Evolutionary conservation across 2,888 invertebrate genomes (phyloP).

Genomic region (Ditylenchus weischeri): DNA sequence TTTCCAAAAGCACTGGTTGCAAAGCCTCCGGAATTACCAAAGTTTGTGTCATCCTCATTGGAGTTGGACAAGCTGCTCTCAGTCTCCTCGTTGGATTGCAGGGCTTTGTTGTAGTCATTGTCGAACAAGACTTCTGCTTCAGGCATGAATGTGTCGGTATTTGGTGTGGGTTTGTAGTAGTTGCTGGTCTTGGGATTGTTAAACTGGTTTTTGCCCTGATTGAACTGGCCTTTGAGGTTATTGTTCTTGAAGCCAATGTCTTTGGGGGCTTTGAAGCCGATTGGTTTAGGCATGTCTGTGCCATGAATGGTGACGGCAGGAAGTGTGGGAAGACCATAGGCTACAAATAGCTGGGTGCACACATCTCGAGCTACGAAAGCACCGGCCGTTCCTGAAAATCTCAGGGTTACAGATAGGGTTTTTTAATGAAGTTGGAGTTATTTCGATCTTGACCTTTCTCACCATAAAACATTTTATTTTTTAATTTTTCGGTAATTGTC

Average conservation of each 20-base stretch:
- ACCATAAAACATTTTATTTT: too few species aligned
- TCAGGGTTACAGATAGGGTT: neutral
- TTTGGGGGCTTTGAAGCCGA: too few species aligned
- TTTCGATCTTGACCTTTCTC: too few species aligned
- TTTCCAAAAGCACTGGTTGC: neutral
- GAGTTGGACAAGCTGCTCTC: neutral
- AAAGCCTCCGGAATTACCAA: constrained; percentile 6
- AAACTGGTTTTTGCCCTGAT: neutral
- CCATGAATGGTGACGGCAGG: too few species aligned
- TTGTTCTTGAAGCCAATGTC: neutral
- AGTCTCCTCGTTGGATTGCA: neutral
- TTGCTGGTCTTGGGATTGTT: neutral
- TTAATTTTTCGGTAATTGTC: too few species aligned
- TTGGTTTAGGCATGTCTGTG: too few species aligned
- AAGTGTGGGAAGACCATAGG: neutral
- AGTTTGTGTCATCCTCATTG: constrained; percentile 1
- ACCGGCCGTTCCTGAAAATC: constrained; percentile 6
- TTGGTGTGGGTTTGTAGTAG: too few species aligned
- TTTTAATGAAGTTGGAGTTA: too few species aligned
- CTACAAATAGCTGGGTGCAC: constrained; percentile 12
- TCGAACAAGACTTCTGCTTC: neutral
- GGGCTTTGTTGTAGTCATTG: constrained; percentile 9
- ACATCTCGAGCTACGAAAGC: constrained; percentile 12
- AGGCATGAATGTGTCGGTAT: neutral
- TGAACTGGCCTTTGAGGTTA: neutral